phyloP scores from a whole-genome alignment of 2,888 invertebrate genomes.

The Axea sp. region DNA sequence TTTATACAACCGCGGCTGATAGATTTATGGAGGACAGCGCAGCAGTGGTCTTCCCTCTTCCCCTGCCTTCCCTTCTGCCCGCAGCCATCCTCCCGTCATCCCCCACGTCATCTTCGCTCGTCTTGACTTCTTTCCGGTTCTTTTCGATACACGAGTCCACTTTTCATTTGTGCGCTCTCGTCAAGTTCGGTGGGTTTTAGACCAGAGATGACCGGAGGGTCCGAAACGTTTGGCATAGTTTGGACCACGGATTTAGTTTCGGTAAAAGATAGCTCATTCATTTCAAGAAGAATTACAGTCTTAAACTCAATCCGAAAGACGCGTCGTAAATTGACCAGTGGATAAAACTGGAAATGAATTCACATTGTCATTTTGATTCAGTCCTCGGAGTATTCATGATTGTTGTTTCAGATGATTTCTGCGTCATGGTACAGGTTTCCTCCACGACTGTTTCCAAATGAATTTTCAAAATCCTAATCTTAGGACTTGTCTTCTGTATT shows the following conservation, averaged over 20 bases:
- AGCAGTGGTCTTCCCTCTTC: slow-evolving; percentile 75
- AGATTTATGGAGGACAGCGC: slow-evolving; percentile 80
- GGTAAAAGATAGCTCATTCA: neutral
- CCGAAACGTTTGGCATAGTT: neutral
- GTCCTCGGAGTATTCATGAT: too few species aligned
- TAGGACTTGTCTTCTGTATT: too few species aligned
- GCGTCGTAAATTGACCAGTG: too few species aligned
- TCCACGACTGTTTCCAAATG: too few species aligned
- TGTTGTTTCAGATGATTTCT: too few species aligned
- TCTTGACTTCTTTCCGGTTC: slow-evolving; percentile 63
- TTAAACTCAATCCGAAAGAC: too few species aligned
- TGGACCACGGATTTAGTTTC: neutral
- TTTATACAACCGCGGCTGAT: slow-evolving; percentile 80
- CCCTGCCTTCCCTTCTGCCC: slow-evolving; percentile 62
- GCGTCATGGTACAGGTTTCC: too few species aligned
- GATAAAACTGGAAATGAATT: too few species aligned
- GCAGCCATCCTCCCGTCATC: slow-evolving; percentile 58
- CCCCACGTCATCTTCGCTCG: slow-evolving; percentile 62
- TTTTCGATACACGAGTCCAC: slow-evolving; percentile 58
- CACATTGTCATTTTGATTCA: too few species aligned
- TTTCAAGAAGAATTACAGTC: too few species aligned
- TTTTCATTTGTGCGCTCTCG: slow-evolving; percentile 59
- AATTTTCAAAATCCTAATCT: too few species aligned
- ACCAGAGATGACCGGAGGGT: slow-evolving; percentile 2
- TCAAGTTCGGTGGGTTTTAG: slow-evolving; percentile 19